phyloP scores from a whole-genome alignment of 2,888 invertebrate species.

The Acleris cristana region DNA sequence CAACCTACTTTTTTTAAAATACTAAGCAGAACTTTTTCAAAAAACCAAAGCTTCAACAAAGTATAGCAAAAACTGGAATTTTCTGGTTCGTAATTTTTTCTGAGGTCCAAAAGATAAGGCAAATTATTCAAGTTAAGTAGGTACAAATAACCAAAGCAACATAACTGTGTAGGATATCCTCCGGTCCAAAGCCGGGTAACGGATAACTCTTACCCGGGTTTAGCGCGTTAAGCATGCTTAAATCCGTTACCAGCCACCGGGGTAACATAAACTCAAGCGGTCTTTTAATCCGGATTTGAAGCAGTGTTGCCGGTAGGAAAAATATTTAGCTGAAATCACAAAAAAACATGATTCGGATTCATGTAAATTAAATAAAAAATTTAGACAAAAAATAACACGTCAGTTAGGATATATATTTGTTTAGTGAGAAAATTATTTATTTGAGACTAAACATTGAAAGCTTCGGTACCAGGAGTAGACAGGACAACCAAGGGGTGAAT shows the following conservation, averaged over 20 bases:
- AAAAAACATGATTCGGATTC: not conserved
- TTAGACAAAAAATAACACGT: not conserved
- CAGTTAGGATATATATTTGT: not conserved
- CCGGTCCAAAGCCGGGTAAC: slow-evolving; percentile 40
- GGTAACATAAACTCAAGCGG: slow-evolving; percentile 57
- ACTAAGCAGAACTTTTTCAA: too few relatives aligned
- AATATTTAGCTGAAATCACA: not conserved
- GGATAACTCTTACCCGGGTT: slow-evolving; percentile 64
- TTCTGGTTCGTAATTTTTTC: not conserved
- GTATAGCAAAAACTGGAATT: too few relatives aligned
- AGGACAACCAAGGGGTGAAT: slow-evolving; percentile 22
- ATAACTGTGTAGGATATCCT: slow-evolving; percentile 14
- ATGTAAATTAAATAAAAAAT: not conserved
- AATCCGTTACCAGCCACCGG: slow-evolving; percentile 72
- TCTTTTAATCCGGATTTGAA: slow-evolving; percentile 60
- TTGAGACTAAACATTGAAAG: slow-evolving; percentile 10
- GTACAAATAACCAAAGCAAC: slow-evolving; percentile 34
- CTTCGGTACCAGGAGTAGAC: slow-evolving; percentile 41
- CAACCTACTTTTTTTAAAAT: too few relatives aligned
- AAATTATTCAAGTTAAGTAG: slow-evolving; percentile 38
- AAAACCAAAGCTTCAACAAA: too few relatives aligned
- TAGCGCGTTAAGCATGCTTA: slow-evolving; percentile 74
- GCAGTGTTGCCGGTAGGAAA: slow-evolving; percentile 38
- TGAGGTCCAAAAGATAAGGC: slow-evolving; percentile 20
- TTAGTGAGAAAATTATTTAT: not conserved